A percentile compares a stretch with the other conserved stretches of the same genome.
Evolutionary conservation across 2,113 vertebrate genomes (phyloP).

Genomic region (Rallus limicola): DNA sequence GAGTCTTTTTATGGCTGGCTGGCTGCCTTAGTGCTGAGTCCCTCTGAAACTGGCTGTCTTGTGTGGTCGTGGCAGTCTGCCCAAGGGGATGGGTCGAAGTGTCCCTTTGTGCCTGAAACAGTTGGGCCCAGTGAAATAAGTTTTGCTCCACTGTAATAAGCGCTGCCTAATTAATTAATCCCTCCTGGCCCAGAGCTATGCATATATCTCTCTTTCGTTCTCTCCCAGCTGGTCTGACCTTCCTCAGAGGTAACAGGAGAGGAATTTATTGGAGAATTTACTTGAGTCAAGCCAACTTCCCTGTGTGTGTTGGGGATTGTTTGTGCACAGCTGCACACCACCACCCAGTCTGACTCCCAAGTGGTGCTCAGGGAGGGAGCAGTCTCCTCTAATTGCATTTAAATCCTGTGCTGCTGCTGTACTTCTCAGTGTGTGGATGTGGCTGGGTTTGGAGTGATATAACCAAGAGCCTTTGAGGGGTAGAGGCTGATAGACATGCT

Average conservation of each 20-base stretch:
- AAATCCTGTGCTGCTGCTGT: not conserved
- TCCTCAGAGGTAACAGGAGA: not conserved
- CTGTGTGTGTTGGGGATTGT: not conserved
- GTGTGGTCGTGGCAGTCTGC: not conserved
- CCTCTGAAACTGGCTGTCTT: not conserved
- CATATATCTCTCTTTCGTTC: not conserved
- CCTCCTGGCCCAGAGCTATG: not conserved
- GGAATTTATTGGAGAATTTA: not conserved
- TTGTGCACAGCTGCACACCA: not conserved
- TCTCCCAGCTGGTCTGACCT: not conserved
- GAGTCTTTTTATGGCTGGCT: not conserved
- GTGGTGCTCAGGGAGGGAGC: not conserved
- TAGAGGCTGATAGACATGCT: not conserved
- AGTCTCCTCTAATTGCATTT: not conserved
- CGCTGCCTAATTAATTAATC: not conserved
- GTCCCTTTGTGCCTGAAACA: not conserved
- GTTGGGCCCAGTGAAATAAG: not conserved
- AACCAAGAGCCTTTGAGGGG: not conserved
- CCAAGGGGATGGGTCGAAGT: not conserved
- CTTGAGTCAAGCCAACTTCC: not conserved
- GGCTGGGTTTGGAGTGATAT: not conserved
- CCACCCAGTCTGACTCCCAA: not conserved
- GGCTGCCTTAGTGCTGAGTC: not conserved
- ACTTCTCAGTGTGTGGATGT: not conserved
- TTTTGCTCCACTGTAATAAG: not conserved